These are phyloP conservation scores for Eulithis testata DNA, from an alignment of 2,888 invertebrate genomes.

Conservation along the genomic window DNA sequence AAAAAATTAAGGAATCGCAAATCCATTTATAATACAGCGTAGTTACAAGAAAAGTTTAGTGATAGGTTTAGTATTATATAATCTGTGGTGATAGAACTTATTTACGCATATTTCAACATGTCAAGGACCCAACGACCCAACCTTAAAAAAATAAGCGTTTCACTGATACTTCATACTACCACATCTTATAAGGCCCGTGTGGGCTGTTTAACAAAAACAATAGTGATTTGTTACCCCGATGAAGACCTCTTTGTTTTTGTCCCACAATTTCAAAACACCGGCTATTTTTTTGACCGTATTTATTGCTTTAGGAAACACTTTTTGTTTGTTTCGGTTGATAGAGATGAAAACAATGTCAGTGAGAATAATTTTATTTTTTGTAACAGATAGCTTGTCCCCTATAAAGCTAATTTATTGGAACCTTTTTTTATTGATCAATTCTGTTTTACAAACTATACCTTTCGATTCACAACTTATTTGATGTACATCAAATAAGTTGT, in stretches of 20 bases:
- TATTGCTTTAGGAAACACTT: slow-evolving; percentile 47
- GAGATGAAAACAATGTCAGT: slow-evolving; percentile 33
- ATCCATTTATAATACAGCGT: too few relatives aligned
- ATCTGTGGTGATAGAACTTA: too few relatives aligned
- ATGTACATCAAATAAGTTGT: too few relatives aligned
- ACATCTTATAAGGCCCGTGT: slow-evolving; percentile 27
- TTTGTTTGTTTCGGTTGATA: slow-evolving; percentile 38
- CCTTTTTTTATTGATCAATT: slow-evolving; percentile 4
- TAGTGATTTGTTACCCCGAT: slow-evolving; percentile 72
- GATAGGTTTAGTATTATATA: too few relatives aligned
- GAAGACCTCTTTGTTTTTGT: slow-evolving; percentile 69
- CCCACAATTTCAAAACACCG: slow-evolving; percentile 48
- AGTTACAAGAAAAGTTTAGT: background rate
- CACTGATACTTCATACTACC: slow-evolving; percentile 15
- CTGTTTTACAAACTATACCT: too few relatives aligned
- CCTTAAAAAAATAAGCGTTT: background rate
- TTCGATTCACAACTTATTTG: too few relatives aligned
- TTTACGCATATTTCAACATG: too few relatives aligned
- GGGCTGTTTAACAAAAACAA: slow-evolving; percentile 55
- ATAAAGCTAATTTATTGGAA: slow-evolving; percentile 18
- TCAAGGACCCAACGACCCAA: too few relatives aligned
- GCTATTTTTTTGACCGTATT: slow-evolving; percentile 29
- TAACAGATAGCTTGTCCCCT: slow-evolving; percentile 11
- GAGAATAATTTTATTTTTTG: slow-evolving; percentile 33
- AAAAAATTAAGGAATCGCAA: background rate